Evolutionary conservation across 2,797 vertebrate genomes (phyloP).

Genomic region (Myioborus miniatus): DNA sequence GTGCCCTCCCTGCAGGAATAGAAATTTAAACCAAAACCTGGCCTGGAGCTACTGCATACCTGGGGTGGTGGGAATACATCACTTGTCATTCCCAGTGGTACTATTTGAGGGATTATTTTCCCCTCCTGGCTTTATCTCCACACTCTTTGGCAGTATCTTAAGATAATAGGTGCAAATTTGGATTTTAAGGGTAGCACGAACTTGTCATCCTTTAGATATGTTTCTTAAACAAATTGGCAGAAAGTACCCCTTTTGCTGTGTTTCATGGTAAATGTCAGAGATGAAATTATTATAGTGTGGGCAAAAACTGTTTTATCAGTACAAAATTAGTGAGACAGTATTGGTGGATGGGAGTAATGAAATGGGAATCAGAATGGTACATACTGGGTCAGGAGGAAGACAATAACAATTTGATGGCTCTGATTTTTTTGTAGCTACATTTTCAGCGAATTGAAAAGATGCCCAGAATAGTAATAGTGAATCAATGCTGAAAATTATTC

Average conservation of each 20-base stretch:
- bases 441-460: constrained; percentile 22
- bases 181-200: not conserved
- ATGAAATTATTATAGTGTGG: not conserved
- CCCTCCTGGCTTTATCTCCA: not conserved
- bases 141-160: not conserved
- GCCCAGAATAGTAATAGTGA: constrained; percentile 37
- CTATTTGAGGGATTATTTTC: not conserved
- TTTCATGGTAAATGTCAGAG: not conserved
- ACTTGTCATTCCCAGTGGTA: not conserved
- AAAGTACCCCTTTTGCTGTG: not conserved
- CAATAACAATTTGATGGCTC: not conserved
- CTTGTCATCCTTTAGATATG: not conserved
- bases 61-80: not conserved
- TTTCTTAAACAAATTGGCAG: not conserved
- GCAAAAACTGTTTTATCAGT: not conserved
- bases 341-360: not conserved
- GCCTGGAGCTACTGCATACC: not conserved
- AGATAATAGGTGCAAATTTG: not conserved
- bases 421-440: constrained; percentile 12
- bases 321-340: not conserved
- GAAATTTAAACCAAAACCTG: not conserved
- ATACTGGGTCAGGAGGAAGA: not conserved
- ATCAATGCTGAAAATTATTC: constrained; percentile 46
- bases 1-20: not conserved
- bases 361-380: not conserved